These are phyloP conservation scores for Papilio xuthus DNA, from an alignment of 1,140 invertebrate species.

Conservation along the genomic window DNA sequence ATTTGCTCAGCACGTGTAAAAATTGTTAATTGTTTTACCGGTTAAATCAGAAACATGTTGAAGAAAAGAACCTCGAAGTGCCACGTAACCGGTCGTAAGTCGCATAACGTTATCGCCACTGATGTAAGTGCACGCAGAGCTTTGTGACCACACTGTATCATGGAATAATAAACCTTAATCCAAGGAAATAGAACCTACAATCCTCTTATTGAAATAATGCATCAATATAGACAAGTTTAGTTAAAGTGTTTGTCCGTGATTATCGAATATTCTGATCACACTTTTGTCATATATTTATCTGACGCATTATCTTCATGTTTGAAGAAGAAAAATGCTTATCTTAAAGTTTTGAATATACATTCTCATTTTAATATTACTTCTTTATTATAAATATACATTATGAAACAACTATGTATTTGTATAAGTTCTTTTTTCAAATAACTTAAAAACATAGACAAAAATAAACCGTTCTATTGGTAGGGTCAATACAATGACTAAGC, in stretches of 20 bases:
- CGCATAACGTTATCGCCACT: slow-evolving; percentile 62
- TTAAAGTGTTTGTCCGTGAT: slow-evolving; percentile 26
- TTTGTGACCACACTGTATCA: slow-evolving; percentile 21
- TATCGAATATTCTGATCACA: slow-evolving; percentile 29
- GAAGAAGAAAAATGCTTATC: not conserved
- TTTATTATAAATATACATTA: not conserved
- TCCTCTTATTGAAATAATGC: not conserved
- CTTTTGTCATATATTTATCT: slow-evolving; percentile 11
- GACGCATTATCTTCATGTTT: not conserved
- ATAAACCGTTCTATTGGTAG: not conserved
- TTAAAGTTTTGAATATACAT: not conserved
- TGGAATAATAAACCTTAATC: not conserved
- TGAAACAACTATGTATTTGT: not conserved
- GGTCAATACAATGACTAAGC: not conserved
- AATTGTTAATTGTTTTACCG: slow-evolving; percentile 27
- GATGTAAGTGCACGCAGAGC: slow-evolving; percentile 58
- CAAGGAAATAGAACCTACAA: not conserved
- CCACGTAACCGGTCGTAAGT: slow-evolving; percentile 57
- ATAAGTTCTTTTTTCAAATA: not conserved
- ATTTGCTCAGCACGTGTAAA: slow-evolving; percentile 12
- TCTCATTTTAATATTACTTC: not conserved
- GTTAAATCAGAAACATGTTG: slow-evolving; percentile 34
- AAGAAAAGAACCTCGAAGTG: slow-evolving; percentile 31
- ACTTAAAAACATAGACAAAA: not conserved
- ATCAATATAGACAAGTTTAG: slow-evolving; percentile 27